Base-by-base conservation (phyloP, 2,797 vertebrate genomes). In the Macrochelys suwanniensis region DNA sequence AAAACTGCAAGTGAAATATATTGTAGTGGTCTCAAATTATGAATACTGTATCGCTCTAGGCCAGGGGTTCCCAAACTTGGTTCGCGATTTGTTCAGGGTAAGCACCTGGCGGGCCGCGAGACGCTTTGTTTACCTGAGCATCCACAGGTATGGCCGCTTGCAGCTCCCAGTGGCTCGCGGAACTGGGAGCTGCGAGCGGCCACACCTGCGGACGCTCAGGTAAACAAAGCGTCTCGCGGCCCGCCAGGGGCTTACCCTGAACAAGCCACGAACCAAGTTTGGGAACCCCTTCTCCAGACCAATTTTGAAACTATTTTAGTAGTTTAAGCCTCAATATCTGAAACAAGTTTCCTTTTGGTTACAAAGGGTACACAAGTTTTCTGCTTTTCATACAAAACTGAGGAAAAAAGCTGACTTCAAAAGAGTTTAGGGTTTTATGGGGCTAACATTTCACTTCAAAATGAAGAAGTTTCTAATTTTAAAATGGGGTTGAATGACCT, bases 1-100 rank as follows among this genome's bases (percentile, higher is more conserved):
- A 88, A 95, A 89, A 59, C n/a, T 56, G 79, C 51, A 92, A 93
- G 91, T 71, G 89, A 57, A 92, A 89, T 31, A 84, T 59, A 53
- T 21, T 31, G 2, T 25, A 88, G 21, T 45, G 57, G 89, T 87
- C 33, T 57, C 47, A 94, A 95, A 93, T 47, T 4, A 89, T 92
- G 61, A 94, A 54, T 57, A 88, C 15, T 84, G 82, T 68, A 68
- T n/a, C 33, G 80, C 82, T 91, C 92, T 76, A 87, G 84, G 95
- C 82, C 21, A 87, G 53, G 21, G 19, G 7, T 54, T 23, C 53
- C 19, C 53, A 54, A 54, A 54, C 19, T 54, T 54, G 7, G 19
- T 23, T 54, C 53, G 4, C 21, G 8, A 19, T 19, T 54, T 23
- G 7, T 54, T 54, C 7, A 54, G 19, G 53, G 21, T 54, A 54